A percentile compares a stretch with the other conserved stretches of the same genome.
Evolutionary conservation across 2,888 invertebrate genomes (phyloP).

Genomic region (Cryptocheilus praepositus): DNA sequence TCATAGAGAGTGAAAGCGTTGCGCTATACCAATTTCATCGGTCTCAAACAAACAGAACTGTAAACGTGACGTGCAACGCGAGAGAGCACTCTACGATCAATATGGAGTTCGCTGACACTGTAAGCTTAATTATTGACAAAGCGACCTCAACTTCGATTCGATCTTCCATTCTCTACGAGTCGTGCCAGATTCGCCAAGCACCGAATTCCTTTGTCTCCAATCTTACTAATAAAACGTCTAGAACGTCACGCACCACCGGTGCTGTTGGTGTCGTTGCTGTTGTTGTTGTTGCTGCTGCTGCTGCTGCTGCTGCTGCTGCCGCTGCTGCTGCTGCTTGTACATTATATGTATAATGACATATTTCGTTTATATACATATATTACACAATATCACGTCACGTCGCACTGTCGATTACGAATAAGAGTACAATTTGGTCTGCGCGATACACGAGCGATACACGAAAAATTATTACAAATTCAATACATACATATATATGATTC

Average conservation of each 20-base stretch:
- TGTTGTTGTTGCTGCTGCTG: too few species aligned
- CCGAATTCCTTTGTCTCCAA: slow-evolving; percentile 25
- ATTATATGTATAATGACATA: slow-evolving; percentile 27
- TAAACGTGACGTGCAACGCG: background rate
- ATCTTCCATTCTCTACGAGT: slow-evolving; percentile 16
- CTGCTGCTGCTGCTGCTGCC: too few species aligned
- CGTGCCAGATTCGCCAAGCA: background rate
- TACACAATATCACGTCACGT: slow-evolving; percentile 31
- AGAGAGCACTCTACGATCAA: slow-evolving; percentile 32
- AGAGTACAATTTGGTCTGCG: slow-evolving; percentile 31
- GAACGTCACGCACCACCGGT: too few species aligned
- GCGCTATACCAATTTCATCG: too few species aligned
- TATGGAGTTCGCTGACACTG: slow-evolving; percentile 53
- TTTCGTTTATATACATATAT: slow-evolving; percentile 34
- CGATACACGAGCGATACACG: slow-evolving; percentile 27
- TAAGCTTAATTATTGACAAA: slow-evolving; percentile 48
- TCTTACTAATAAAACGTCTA: slow-evolving; percentile 2
- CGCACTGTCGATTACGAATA: slow-evolving; percentile 47
- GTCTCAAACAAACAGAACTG: background rate
- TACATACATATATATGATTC: slow-evolving; percentile 27
- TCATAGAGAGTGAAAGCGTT: too few species aligned
- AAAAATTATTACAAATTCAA: slow-evolving; percentile 38
- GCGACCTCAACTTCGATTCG: slow-evolving; percentile 29
- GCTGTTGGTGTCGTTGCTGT: too few species aligned
- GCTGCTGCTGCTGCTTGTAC: slow-evolving; percentile 23